Evolutionary conservation across 2,888 invertebrate genomes (phyloP), one percentile per base, ranked within the genome.

Genomic region (Lochmaea crataegi): DNA sequence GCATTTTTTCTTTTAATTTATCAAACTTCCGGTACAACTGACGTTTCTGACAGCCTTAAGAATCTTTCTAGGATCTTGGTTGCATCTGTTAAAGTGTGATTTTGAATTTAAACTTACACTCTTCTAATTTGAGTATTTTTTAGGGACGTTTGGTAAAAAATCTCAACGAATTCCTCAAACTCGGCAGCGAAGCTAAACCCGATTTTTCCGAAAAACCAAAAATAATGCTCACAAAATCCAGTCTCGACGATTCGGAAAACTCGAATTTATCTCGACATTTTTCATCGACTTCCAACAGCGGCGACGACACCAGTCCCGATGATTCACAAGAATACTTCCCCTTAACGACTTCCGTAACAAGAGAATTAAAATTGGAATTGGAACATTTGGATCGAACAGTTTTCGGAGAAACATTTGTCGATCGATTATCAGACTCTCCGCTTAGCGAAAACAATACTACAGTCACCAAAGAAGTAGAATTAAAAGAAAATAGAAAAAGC

Each of bases 341-440:
- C 2, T 93, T 96, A 92, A 94, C 94, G 0, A 95, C 94, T 5
- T 94, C 95, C 2, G 94, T 95, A 88, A 95, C 95, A 0, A 90
- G 94, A 80, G 95, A 96, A 84, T 86, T 96, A 80, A 90, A 93
- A 80, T 88, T 95, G 64, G 95, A 96, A 85, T 85, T 95, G 76
- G 95, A 96, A 83, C 95, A 94, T 84, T 88, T 96, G 80, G 95
- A 96, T 86, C 89, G 95, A 10, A 95, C 94, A 86, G 94, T 95
- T 5, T 95, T 95, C 83, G 95, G 94, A 0, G 88, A 89, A 72
- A 84, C 85, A 75, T 86, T 82, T 73, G 82, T 85, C n/a, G 83
- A 83, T 45, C 77, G 80, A 51, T 75, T 84, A 53, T 78, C 82
- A 6, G 84, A 83, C 67, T 83, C 84, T 26, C 80, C 83, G 32